Percentiles rank a stretch among this genome's conserved stretches.
Evolutionary conservation across 1,140 invertebrate genomes (phyloP).

Genomic region (Asbolus verrucosus): DNA sequence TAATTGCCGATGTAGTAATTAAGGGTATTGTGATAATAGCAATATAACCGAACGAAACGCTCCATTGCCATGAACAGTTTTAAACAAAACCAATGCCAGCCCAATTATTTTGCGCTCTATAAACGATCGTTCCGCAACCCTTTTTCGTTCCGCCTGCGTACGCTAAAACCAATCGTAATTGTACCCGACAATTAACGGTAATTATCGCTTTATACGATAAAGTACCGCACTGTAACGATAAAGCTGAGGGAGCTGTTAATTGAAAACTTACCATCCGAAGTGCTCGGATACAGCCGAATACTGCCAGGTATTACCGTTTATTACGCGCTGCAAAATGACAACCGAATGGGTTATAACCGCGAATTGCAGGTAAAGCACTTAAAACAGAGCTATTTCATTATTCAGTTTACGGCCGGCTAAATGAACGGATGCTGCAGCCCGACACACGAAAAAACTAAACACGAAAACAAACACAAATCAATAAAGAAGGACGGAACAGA

Average conservation of each 20-base stretch:
- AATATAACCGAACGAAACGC: constrained; percentile 1
- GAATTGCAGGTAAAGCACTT: background rate
- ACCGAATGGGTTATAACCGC: constrained; percentile 17
- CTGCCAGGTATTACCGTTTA: constrained; percentile 20
- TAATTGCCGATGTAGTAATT: constrained; percentile 39
- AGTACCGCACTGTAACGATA: constrained; percentile 21
- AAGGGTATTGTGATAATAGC: constrained; percentile 40
- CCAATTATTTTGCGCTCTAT: constrained; percentile 30
- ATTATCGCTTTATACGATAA: constrained; percentile 34
- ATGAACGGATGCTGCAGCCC: background rate
- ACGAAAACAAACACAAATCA: too few species aligned
- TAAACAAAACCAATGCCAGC: constrained; percentile 26
- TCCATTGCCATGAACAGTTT: constrained; percentile 26
- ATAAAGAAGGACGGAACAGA: too few species aligned
- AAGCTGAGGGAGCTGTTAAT: constrained; percentile 22
- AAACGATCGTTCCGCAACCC: constrained; percentile 21
- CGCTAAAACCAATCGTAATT: constrained; percentile 32
- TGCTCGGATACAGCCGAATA: constrained; percentile 8
- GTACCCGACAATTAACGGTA: constrained; percentile 35
- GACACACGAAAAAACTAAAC: too few species aligned
- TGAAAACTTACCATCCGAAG: constrained; percentile 36
- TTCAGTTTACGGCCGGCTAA: background rate
- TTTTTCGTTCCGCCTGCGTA: constrained; percentile 30
- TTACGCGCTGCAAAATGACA: constrained; percentile 2
- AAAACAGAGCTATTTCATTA: background rate